Percentiles rank a stretch among this genome's conserved stretches.
These are phyloP conservation scores for Acleris cristana DNA, from an alignment of 2,888 invertebrate species.

Conservation along the genomic window DNA sequence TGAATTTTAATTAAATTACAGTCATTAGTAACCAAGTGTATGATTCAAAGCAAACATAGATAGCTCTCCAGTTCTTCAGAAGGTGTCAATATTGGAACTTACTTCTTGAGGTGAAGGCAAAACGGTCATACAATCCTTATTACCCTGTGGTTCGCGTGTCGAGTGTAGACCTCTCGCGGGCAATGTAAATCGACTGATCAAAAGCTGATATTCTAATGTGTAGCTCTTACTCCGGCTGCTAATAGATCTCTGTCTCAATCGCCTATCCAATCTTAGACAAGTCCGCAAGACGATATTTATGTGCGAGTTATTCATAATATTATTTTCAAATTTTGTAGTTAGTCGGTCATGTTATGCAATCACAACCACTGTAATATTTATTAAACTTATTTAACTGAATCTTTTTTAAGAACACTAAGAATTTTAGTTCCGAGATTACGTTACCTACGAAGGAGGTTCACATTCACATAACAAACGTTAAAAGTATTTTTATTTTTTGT, in stretches of 20 bases:
- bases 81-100: conserved; percentile 42
- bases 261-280: conserved; percentile 61
- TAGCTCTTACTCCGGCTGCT: conserved; percentile 50
- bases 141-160: conserved; percentile 45
- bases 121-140: conserved; percentile 62
- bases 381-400: background rate
- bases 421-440: background rate
- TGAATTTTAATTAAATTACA: too few species aligned
- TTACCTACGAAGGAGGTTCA: background rate
- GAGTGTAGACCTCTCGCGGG: conserved; percentile 52
- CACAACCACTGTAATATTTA: conserved; percentile 39
- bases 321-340: conserved; percentile 30
- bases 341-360: conserved; percentile 66
- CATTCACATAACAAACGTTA: conserved; percentile 9
- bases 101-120: conserved; percentile 75
- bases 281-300: conserved; percentile 57
- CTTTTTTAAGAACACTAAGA: background rate
- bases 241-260: conserved; percentile 53
- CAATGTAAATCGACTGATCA: conserved; percentile 43
- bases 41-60: too few species aligned
- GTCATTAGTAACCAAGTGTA: too few species aligned
- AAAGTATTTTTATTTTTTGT: background rate
- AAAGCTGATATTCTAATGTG: conserved; percentile 44
- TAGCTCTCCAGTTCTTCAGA: too few species aligned
- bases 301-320: conserved; percentile 69